Evolutionary conservation across 2,797 vertebrate species (phyloP), one percentile per base, ranked within the genome.

Genomic region (Trachurus trachurus): DNA sequence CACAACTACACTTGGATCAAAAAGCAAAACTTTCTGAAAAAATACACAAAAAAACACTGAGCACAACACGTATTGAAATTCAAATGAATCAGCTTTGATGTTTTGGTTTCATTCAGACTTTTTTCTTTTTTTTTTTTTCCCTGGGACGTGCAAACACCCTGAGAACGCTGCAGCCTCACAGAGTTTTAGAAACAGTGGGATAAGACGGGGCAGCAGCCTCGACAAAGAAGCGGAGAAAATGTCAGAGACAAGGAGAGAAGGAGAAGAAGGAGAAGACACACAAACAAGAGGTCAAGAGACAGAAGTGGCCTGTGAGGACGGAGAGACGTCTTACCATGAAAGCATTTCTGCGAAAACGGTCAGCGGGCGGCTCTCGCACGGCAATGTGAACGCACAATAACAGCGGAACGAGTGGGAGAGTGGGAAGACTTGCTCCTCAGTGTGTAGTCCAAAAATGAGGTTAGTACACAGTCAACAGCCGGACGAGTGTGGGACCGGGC

Each of bases 271-370:
- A 34, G 31, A 34, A 34, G 31, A 34, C 31, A 19, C 54, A 71
- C 52, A 80, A 78, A 73, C 54, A 80, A 76, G 65, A 68, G 73
- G 72, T 70, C 52, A 73, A 61, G 42, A 68, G 50, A 80, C 61
- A 72, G 50, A 81, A 66, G 26, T 37, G 65, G 50, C 40, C 74
- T 31, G 65, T 44, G 69, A 72, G 64, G 66, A 19, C 31, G 31
- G n/a, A 53, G 61, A 87, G 57, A 66, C 69, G 5, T 84, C 92
- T 91, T 85, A 92, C 89, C 90, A 89, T 88, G 78, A 89, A 90
- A 87, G 85, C 79, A 86, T 82, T 86, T 88, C 80, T 74, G 66
- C 49, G 1, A 26, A 81, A 80, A 80, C 74, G 80, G 70, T 66
- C 86, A 70, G 31, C 31, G 31, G 84, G 59, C 79, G 9, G 76